phyloP scores from a whole-genome alignment of 1,140 invertebrate genomes.

The Caerostris darwini region DNA sequence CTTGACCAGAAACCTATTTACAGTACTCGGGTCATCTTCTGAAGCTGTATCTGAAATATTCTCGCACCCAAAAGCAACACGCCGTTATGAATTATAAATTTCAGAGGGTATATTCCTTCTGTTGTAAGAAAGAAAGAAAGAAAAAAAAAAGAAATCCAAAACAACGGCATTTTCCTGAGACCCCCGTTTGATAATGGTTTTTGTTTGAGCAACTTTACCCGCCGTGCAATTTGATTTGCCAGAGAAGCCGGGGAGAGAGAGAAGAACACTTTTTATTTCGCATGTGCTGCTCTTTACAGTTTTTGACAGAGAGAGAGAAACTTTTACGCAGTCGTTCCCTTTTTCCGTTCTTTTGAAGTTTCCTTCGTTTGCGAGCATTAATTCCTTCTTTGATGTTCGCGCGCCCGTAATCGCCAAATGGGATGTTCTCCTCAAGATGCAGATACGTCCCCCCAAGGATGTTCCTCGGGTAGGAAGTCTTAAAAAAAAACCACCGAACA shows the following conservation, averaged over 20 bases:
- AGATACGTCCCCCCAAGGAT: neutral
- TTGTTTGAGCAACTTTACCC: slow-evolving; percentile 17
- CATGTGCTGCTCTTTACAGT: neutral
- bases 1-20: neutral
- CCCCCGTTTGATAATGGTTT: slow-evolving; percentile 15
- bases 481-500: no score
- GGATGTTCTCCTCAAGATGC: neutral
- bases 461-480: no score
- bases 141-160: neutral
- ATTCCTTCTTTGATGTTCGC: neutral
- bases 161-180: slow-evolving; percentile 3
- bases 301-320: neutral
- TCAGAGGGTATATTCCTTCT: neutral
- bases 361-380: neutral
- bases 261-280: neutral
- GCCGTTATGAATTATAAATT: neutral
- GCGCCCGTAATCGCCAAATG: neutral
- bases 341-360: neutral
- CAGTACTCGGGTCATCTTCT: neutral
- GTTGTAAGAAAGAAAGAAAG: slow-evolving; percentile 14
- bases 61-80: neutral
- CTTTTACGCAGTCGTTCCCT: neutral
- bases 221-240: slow-evolving; percentile 40
- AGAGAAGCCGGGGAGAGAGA: neutral
- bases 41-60: neutral